These are phyloP conservation scores for Caprella mutica DNA, from an alignment of 2,888 invertebrate genomes.

Conservation along the genomic window DNA sequence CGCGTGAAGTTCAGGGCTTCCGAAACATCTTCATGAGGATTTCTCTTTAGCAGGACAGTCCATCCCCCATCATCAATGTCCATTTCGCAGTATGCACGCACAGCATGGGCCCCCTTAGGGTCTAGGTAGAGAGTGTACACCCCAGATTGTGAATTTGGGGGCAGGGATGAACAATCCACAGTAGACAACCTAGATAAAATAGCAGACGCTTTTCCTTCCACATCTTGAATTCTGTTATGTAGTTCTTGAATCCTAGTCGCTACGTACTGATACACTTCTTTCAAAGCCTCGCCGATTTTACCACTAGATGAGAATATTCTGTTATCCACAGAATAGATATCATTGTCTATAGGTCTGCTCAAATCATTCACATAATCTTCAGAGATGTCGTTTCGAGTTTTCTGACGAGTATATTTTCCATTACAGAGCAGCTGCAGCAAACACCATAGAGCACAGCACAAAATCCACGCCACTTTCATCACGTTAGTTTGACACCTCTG, in stretches of 20 bases:
- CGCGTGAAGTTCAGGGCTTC: constrained; percentile 20
- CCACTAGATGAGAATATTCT: constrained; percentile 13
- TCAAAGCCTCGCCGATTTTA: constrained; percentile 16
- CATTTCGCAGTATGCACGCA: constrained; percentile 25
- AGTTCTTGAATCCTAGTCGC: constrained; percentile 17
- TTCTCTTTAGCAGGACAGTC: constrained; percentile 27
- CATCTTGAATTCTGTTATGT: constrained; percentile 14
- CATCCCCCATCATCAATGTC: constrained; percentile 31
- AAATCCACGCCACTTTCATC: too few species aligned
- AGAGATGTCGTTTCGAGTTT: too few species aligned
- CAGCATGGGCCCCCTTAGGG: constrained; percentile 27
- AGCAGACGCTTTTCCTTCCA: constrained; percentile 20
- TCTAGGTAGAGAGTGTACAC: constrained; percentile 28
- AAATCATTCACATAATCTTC: too few species aligned
- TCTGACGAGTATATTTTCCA: too few species aligned
- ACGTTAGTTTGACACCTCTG: too few species aligned
- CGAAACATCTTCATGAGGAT: constrained; percentile 11
- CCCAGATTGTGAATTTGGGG: constrained; percentile 8
- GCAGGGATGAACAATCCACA: constrained; percentile 25
- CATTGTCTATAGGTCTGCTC: too few species aligned
- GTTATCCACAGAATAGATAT: too few species aligned
- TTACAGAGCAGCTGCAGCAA: too few species aligned
- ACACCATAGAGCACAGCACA: too few species aligned
- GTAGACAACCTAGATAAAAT: constrained; percentile 19
- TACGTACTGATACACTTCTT: constrained; percentile 21